These are phyloP conservation scores for Lethocerus indicus DNA, from an alignment of 1,140 invertebrate species.

Conservation along the genomic window DNA sequence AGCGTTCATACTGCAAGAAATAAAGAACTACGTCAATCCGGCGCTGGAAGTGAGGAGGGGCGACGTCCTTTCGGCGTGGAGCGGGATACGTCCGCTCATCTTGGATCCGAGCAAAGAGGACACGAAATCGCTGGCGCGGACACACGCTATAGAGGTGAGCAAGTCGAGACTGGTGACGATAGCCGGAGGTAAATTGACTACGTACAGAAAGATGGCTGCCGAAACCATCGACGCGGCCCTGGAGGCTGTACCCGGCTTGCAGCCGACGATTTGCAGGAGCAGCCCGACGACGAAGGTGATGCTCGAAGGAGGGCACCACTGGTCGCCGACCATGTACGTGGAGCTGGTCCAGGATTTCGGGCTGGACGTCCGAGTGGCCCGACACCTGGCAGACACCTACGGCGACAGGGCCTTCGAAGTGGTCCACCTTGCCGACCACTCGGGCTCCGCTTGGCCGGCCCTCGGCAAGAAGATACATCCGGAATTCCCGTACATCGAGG, in stretches of 20 bases:
- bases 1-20: slow-evolving; percentile 92
- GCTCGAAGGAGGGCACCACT: slow-evolving; percentile 88
- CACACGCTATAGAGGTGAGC: slow-evolving; percentile 95
- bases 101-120: slow-evolving; percentile 90
- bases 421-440: slow-evolving; percentile 84
- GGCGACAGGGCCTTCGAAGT: slow-evolving; percentile 95
- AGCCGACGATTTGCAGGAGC: slow-evolving; percentile 42
- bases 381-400: slow-evolving; percentile 91
- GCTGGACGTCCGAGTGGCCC: slow-evolving; percentile 81
- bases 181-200: slow-evolving; percentile 99
- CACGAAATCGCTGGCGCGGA: slow-evolving; percentile 94
- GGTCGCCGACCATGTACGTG: slow-evolving; percentile 96
- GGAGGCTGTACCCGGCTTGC: slow-evolving; percentile 44
- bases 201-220: slow-evolving; percentile 89
- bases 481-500: slow-evolving; percentile 97
- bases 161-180: slow-evolving; percentile 83
- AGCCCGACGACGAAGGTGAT: slow-evolving; percentile 78
- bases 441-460: slow-evolving; percentile 90
- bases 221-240: slow-evolving; percentile 88
- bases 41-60: slow-evolving; percentile 94
- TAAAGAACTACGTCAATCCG: slow-evolving; percentile 89
- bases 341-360: slow-evolving; percentile 85
- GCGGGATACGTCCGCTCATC: slow-evolving; percentile 90
- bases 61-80: slow-evolving; percentile 95
- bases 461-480: slow-evolving; percentile 91